Evolutionary conservation across 2,888 invertebrate genomes (phyloP).

Genomic region (Chalcosyrphus nemorum): DNA sequence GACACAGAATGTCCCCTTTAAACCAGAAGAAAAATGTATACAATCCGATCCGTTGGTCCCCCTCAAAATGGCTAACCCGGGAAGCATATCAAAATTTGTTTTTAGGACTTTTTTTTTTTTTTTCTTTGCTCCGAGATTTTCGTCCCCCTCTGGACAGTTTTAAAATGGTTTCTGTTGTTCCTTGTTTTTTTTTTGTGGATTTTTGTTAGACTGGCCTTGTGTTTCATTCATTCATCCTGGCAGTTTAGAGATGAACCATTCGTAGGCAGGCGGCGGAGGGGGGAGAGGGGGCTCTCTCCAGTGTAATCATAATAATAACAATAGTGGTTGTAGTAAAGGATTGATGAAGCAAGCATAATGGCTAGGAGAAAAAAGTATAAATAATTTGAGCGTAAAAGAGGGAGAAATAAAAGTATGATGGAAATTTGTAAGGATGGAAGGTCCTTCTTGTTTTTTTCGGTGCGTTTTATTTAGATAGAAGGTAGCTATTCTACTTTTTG

Average conservation of each 20-base stretch:
- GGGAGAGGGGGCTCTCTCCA: too few species aligned
- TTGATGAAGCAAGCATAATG: conserved; percentile 67
- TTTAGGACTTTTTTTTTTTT: conserved; percentile 11
- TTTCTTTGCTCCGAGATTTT: background rate
- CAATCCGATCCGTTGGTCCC: background rate
- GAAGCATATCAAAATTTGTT: conserved; percentile 22
- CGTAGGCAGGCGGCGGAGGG: too few species aligned
- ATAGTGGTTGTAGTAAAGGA: conserved; percentile 63
- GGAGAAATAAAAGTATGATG: conserved; percentile 36
- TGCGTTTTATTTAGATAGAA: background rate
- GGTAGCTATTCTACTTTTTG: conserved; percentile 2
- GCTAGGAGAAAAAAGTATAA: conserved; percentile 53
- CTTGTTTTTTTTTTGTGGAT: background rate
- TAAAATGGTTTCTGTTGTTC: conserved; percentile 40
- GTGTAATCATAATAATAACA: conserved; percentile 63
- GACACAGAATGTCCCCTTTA: conserved; percentile 32
- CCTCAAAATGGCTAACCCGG: conserved; percentile 11
- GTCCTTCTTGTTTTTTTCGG: background rate
- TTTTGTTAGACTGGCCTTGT: conserved; percentile 11
- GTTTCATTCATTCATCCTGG: conserved; percentile 25
- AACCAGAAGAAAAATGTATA: conserved; percentile 10
- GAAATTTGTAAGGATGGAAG: conserved; percentile 31
- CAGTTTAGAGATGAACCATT: conserved; percentile 45
- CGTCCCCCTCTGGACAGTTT: conserved; percentile 14
- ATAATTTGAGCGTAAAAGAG: conserved; percentile 61